These are phyloP conservation scores for Machimus rusticus DNA, from an alignment of 2,888 invertebrate genomes.

Conservation along the genomic window DNA sequence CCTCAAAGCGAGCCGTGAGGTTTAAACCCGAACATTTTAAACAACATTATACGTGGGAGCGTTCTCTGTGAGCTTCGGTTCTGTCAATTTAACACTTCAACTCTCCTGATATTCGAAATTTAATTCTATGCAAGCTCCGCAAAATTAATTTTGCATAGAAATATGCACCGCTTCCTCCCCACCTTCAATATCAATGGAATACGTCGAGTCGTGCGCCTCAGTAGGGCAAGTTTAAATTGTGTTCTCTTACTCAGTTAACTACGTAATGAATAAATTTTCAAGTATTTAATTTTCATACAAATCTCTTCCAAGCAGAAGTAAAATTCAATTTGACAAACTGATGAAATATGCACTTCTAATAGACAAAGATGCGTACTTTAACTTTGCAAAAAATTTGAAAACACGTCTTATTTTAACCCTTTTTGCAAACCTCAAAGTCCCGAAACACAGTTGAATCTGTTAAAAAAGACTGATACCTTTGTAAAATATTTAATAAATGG, in stretches of 20 bases:
- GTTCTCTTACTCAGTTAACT: background rate
- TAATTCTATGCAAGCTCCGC: background rate
- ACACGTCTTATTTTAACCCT: too few species aligned
- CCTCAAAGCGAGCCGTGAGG: background rate
- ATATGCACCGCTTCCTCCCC: background rate
- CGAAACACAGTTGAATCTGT: too few species aligned
- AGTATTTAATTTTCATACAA: background rate
- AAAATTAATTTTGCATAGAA: background rate
- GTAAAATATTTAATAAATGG: too few species aligned
- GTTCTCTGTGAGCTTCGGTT: background rate
- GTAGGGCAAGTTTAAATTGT: background rate
- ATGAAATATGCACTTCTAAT: too few species aligned
- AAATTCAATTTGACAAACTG: too few species aligned
- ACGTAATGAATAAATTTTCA: background rate
- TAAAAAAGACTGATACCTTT: too few species aligned
- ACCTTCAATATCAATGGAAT: background rate
- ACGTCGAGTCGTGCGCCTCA: background rate
- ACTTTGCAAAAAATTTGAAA: too few species aligned
- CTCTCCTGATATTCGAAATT: background rate
- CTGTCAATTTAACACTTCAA: background rate
- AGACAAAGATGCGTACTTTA: too few species aligned
- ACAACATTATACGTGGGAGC: background rate
- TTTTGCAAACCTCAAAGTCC: too few species aligned
- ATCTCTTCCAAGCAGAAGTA: too few species aligned
- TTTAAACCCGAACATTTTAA: background rate